Conservation (phyloP, 2,888 invertebrate species). For the Sthenelais limicola region DNA sequence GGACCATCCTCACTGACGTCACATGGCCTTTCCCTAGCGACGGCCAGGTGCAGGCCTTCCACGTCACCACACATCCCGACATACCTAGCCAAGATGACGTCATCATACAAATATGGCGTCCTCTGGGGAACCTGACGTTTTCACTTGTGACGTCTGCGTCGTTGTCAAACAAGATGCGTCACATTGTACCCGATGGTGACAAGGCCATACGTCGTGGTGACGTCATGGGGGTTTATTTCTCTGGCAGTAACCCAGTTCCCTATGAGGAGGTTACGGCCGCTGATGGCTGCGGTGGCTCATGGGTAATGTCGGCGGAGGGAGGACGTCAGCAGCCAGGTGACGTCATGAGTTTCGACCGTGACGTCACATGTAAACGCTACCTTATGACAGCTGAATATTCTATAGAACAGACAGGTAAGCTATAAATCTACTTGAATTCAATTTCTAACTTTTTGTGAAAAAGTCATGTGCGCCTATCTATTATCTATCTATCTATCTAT, state of each 20-base stretch:
- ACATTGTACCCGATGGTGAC: background rate
- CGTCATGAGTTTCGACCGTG: background rate
- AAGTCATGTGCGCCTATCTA: no score
- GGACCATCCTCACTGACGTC: conserved; percentile 9
- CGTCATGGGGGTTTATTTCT: conserved; percentile 16
- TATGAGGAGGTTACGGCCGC: background rate
- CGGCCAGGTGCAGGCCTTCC: background rate
- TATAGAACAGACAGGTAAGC: background rate
- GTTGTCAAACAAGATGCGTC: background rate
- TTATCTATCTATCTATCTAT: no score
- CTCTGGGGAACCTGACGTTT: background rate
- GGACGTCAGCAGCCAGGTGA: background rate
- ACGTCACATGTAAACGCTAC: conserved; percentile 5
- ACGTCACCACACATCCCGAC: conserved; percentile 19
- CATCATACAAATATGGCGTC: conserved; percentile 26
- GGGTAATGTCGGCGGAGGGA: background rate
- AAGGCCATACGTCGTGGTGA: conserved; percentile 1
- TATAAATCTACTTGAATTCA: no score
- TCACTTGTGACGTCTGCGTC: conserved; percentile 1
- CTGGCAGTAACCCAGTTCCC: conserved; percentile 14
- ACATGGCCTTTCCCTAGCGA: conserved; percentile 10
- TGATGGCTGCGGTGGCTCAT: background rate
- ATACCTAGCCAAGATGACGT: background rate
- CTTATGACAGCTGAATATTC: conserved; percentile 11
- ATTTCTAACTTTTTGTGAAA: no score